These are phyloP conservation scores for Caenorhabditis becei DNA, from an alignment of 2,888 invertebrate species.

Conservation along the genomic window DNA sequence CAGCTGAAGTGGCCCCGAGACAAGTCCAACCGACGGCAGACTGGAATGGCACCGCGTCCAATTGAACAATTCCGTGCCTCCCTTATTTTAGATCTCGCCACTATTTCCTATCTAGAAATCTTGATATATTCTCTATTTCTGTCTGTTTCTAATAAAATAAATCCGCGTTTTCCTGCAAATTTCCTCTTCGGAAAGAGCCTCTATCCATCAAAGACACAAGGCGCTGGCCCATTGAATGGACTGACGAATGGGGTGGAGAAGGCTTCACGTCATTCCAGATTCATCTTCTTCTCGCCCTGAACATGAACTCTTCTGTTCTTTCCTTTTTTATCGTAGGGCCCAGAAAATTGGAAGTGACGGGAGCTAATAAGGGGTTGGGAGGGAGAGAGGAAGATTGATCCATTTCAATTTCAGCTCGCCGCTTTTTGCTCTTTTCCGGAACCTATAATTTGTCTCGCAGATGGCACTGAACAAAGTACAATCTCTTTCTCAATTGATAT, in stretches of 20 bases:
- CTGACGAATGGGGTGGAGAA: constrained; percentile 36
- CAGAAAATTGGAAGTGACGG: constrained; percentile 20
- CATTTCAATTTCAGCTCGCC: constrained; percentile 10
- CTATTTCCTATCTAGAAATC: constrained; percentile 2
- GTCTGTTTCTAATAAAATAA: constrained; percentile 43
- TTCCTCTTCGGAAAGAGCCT: constrained; percentile 17
- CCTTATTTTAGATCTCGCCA: not conserved
- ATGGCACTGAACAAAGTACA: no score
- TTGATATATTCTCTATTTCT: not conserved
- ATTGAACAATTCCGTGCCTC: not conserved
- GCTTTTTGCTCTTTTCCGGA: not conserved
- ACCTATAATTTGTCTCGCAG: constrained; percentile 11
- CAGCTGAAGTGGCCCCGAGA: not conserved
- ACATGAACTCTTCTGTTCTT: not conserved
- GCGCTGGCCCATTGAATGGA: constrained; percentile 41
- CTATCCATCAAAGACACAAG: constrained; percentile 32
- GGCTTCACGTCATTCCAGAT: constrained; percentile 19
- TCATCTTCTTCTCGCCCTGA: not conserved
- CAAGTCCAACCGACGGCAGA: not conserved
- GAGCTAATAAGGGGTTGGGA: constrained; percentile 39
- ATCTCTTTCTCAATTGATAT: no score
- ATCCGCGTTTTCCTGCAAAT: constrained; percentile 5
- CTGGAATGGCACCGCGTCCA: no score
- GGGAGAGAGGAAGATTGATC: not conserved
- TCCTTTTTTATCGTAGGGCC: not conserved